A percentile compares a stretch with the other conserved stretches of the same genome.
phyloP scores from a whole-genome alignment of 2,113 vertebrate species.

The Picathartes gymnocephalus region DNA sequence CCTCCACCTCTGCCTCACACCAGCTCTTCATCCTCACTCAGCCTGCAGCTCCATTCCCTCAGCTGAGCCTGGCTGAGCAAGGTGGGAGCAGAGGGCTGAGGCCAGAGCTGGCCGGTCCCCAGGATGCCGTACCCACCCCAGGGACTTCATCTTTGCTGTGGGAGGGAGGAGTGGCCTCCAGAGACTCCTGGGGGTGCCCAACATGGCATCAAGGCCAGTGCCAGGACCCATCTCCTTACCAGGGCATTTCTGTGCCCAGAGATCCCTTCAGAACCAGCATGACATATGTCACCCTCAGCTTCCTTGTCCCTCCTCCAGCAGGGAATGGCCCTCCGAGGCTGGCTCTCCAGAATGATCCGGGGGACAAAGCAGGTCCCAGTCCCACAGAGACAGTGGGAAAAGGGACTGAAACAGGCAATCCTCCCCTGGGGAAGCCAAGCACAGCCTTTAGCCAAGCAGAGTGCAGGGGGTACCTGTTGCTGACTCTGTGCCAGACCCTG shows the following conservation, averaged over 20 bases:
- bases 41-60: neutral
- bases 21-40: neutral
- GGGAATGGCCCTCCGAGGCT: fast-evolving
- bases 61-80: neutral
- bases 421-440: neutral
- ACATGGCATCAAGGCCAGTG: neutral
- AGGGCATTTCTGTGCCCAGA: neutral
- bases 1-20: neutral
- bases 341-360: neutral
- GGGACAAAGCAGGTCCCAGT: neutral
- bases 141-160: neutral
- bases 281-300: neutral
- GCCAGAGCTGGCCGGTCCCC: neutral
- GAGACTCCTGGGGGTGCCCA: neutral
- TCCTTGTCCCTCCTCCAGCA: neutral
- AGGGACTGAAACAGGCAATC: neutral
- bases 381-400: neutral
- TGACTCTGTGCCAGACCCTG: neutral
- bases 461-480: neutral
- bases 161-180: neutral
- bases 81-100: neutral
- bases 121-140: neutral
- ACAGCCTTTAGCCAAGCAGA: neutral
- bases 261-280: neutral
- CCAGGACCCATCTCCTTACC: neutral